Conservation (phyloP, 2,888 invertebrate species). For the Corbicula japonica region DNA sequence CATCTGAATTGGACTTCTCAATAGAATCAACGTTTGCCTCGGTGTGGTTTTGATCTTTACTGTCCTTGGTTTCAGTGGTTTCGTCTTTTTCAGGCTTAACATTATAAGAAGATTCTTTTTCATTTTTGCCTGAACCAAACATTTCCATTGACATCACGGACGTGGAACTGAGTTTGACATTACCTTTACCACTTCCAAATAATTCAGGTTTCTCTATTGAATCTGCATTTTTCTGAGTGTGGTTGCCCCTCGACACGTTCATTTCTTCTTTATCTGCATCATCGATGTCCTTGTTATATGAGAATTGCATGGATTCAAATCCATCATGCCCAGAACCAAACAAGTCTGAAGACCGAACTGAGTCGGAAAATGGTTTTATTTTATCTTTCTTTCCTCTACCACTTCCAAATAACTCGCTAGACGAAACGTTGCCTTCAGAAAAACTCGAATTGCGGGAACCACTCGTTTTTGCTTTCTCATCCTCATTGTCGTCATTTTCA, state of each 20-base stretch:
- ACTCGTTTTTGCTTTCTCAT: background rate
- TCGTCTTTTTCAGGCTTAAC: too few relatives aligned
- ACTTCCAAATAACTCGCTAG: constrained; percentile 8
- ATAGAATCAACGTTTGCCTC: too few relatives aligned
- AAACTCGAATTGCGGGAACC: background rate
- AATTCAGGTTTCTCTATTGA: too few relatives aligned
- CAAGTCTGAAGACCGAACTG: background rate
- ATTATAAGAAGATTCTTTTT: too few relatives aligned
- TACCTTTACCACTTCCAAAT: constrained; percentile 1
- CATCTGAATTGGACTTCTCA: too few relatives aligned
- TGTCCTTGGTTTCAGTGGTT: too few relatives aligned
- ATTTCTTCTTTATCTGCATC: background rate
- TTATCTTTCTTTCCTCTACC: background rate
- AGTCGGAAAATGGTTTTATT: background rate
- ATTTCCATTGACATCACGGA: constrained; percentile 9
- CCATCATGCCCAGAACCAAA: background rate
- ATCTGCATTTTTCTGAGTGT: too few relatives aligned
- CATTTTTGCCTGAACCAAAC: too few relatives aligned
- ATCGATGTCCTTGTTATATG: background rate
- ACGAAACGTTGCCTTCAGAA: background rate
- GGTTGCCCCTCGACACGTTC: background rate
- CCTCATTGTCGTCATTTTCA: background rate
- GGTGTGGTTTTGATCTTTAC: too few relatives aligned
- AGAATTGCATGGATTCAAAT: background rate
- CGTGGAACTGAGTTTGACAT: background rate